Conservation (phyloP, 2,113 vertebrate genomes). For the Tyto alba region DNA sequence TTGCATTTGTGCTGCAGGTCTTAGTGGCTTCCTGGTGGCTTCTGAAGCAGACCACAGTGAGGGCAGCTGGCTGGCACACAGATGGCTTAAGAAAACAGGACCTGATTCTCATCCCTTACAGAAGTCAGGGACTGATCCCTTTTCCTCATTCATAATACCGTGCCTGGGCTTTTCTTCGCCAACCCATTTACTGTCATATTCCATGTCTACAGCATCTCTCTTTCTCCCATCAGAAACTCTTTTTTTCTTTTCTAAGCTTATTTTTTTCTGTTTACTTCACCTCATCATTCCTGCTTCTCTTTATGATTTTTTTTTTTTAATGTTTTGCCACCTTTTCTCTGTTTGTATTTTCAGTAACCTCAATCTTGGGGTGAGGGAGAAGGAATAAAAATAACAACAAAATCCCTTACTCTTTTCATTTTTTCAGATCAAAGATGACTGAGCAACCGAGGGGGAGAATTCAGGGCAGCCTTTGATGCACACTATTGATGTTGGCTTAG, state of each 20-base stretch:
- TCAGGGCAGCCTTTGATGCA: slow-evolving; percentile 59
- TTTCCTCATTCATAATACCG: neutral
- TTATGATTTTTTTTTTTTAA: neutral
- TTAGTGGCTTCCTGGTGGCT: neutral
- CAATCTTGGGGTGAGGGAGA: neutral
- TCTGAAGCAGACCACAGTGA: neutral
- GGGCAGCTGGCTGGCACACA: rapidly evolving
- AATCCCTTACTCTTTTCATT: slow-evolving; percentile 48
- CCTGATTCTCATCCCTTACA: neutral
- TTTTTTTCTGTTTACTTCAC: neutral
- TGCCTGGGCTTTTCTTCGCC: neutral
- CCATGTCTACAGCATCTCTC: neutral
- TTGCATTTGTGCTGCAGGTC: neutral
- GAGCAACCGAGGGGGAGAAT: slow-evolving; percentile 9
- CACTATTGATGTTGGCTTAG: slow-evolving; percentile 58
- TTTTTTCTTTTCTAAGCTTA: neutral
- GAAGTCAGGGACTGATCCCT: neutral
- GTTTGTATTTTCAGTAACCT: slow-evolving; percentile 36
- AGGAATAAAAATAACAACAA: slow-evolving; percentile 53
- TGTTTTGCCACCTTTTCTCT: neutral
- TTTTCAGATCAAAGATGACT: slow-evolving; percentile 62
- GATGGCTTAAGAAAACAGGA: neutral
- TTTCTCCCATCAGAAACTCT: neutral
- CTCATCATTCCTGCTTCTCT: neutral
- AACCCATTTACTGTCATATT: neutral